Evolutionary conservation across 2,113 vertebrate species (phyloP).

Genomic region (Paratilapia polleni): DNA sequence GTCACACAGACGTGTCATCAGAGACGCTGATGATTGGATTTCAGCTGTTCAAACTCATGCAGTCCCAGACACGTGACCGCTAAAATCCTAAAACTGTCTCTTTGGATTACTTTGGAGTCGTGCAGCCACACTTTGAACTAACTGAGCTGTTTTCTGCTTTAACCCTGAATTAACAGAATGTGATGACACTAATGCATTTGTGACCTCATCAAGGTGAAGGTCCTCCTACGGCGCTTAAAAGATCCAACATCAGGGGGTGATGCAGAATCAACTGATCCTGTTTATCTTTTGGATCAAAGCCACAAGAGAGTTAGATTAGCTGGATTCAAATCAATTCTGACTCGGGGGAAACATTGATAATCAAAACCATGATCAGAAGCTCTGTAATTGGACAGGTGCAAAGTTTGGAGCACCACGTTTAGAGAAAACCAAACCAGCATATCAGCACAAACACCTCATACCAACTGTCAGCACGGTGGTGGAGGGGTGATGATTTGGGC

Average conservation of each 20-base stretch:
- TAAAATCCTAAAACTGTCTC: too few species aligned
- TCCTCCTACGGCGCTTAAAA: neutral
- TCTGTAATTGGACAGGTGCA: neutral
- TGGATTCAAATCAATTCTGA: neutral
- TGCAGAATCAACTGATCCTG: neutral
- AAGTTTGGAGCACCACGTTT: too few species aligned
- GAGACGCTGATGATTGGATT: neutral
- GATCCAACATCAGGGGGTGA: neutral
- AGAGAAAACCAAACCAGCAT: too few species aligned
- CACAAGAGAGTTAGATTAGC: neutral
- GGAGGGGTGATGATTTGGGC: too few species aligned
- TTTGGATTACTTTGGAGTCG: neutral
- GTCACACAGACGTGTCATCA: neutral
- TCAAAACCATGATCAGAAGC: neutral
- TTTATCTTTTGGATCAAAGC: neutral
- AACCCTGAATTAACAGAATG: neutral
- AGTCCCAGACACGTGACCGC: too few species aligned
- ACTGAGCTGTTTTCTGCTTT: neutral
- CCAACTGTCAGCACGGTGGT: too few species aligned
- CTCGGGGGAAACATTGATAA: neutral
- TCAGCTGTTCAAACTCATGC: neutral
- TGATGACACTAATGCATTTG: neutral
- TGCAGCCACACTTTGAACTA: neutral
- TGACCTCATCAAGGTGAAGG: neutral
- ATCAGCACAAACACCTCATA: too few species aligned